Percentiles rank a stretch among this genome's conserved stretches.
These are phyloP conservation scores for Pan troglodytes DNA, from an alignment of 2,113 vertebrate genomes.

Conservation along the genomic window NHGRI_mPanTro3-v2.1_pri NC_086015.1:41226501-41227000, in stretches of 20 bases:
- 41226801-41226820: not conserved
- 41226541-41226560: not conserved
- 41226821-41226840: not conserved
- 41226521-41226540: not conserved
- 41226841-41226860: not conserved
- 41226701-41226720: not conserved
- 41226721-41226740: not conserved
- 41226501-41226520: not conserved
- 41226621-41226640: not conserved
- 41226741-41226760: too few species aligned
- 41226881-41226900: too few species aligned
- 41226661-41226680: not conserved
- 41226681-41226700: not conserved
- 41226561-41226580: not conserved
- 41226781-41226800: too few species aligned
- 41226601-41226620: not conserved
- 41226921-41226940: too few species aligned
- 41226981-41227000: too few species aligned
- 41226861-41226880: too few species aligned
- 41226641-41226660: not conserved
- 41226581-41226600: not conserved
- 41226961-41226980: too few species aligned
- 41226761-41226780: not conserved
- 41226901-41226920: too few species aligned
- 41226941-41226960: too few species aligned